Percentiles rank a stretch among this genome's conserved stretches.
These are phyloP conservation scores for Coelinius sp. DNA, from an alignment of 2,888 invertebrate species.

Conservation along the genomic window DNA sequence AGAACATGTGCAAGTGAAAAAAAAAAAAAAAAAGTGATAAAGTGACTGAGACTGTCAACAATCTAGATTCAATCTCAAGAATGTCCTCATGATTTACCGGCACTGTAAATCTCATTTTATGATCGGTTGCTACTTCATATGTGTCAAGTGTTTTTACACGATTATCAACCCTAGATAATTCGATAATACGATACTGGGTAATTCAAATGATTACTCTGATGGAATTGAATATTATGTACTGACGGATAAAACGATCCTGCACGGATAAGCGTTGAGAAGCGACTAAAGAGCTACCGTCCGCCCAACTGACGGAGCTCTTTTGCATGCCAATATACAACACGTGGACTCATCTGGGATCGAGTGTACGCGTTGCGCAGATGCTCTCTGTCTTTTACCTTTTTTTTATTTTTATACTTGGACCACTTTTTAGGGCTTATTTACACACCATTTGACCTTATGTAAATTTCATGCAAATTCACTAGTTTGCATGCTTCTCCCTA, in stretches of 20 bases:
- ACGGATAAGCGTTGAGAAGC: constrained; percentile 50
- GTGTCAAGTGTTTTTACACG: neutral
- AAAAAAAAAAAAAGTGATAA: neutral
- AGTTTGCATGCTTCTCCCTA: too few species aligned
- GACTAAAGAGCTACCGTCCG: constrained; percentile 50
- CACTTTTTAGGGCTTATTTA: neutral
- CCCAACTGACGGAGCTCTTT: constrained; percentile 58
- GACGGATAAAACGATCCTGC: constrained; percentile 34
- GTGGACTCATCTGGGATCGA: constrained; percentile 58
- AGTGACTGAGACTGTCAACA: neutral
- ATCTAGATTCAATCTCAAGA: neutral
- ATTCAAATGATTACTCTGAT: neutral
- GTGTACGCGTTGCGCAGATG: constrained; percentile 64
- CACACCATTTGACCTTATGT: neutral
- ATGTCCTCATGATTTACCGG: neutral
- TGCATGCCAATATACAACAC: constrained; percentile 64
- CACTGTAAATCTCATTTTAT: neutral
- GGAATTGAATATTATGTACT: neutral
- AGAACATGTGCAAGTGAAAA: neutral
- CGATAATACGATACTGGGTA: neutral
- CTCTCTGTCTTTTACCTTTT: constrained; percentile 30
- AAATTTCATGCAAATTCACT: neutral
- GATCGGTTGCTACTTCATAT: neutral
- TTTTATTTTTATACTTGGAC: constrained; percentile 11
- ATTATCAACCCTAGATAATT: neutral